Evolutionary conservation across 2,888 invertebrate genomes (phyloP).

Genomic region (Pachycephus smyrnensis): DNA sequence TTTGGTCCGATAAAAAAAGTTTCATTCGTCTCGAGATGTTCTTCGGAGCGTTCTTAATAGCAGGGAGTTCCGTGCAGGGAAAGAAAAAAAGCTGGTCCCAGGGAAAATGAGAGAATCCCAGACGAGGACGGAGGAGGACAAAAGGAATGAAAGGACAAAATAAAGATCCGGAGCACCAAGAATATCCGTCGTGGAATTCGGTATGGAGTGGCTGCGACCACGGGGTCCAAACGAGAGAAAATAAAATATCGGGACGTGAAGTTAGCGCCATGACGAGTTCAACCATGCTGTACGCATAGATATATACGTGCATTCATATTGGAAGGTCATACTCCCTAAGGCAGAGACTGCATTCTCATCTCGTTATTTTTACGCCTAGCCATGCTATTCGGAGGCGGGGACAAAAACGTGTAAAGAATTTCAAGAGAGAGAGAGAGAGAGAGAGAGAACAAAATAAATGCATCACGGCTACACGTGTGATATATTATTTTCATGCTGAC

Average conservation of each 20-base stretch:
- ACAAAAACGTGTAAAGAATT: neutral
- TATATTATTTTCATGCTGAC: neutral
- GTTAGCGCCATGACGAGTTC: neutral
- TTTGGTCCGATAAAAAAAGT: neutral
- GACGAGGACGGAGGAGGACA: neutral
- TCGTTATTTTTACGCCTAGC: neutral
- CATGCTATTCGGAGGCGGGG: neutral
- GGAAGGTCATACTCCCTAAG: neutral
- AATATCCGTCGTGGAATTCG: neutral
- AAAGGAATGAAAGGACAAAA: neutral
- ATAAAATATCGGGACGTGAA: neutral
- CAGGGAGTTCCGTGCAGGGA: neutral
- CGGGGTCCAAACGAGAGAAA: neutral
- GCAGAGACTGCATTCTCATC: neutral
- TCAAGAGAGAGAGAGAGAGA: neutral
- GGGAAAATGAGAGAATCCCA: neutral
- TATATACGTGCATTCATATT: neutral
- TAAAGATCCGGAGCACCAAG: neutral
- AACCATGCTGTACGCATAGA: neutral
- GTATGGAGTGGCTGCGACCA: neutral
- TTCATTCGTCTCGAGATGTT: neutral
- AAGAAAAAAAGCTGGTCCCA: neutral
- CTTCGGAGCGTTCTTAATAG: neutral
- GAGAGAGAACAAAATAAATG: neutral
- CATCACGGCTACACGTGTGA: neutral